A percentile compares a stretch with the other conserved stretches of the same genome.
Evolutionary conservation across 2,888 invertebrate species (phyloP).

Genomic region (Fissipunctia ypsillon): DNA sequence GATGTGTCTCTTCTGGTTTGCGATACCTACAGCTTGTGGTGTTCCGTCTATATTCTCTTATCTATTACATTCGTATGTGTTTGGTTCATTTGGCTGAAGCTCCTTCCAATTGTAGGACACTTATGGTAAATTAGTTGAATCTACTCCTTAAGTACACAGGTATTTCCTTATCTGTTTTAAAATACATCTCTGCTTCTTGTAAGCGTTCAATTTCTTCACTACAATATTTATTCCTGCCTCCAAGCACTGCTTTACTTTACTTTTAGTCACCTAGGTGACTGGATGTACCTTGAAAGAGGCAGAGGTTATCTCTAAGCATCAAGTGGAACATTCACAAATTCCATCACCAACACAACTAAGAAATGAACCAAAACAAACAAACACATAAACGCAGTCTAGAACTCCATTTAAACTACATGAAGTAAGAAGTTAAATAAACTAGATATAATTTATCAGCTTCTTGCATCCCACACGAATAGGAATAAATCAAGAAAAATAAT

Average conservation of each 20-base stretch:
- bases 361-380: slow-evolving; percentile 31
- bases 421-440: slow-evolving; percentile 45
- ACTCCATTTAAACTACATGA: slow-evolving; percentile 40
- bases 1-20: not conserved
- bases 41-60: not conserved
- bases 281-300: not conserved
- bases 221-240: not conserved
- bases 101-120: no score
- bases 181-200: no score
- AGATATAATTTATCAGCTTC: slow-evolving; percentile 40
- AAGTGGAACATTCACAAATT: not conserved
- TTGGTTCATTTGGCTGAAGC: not conserved
- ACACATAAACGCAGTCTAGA: slow-evolving; percentile 32
- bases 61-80: not conserved
- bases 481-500: slow-evolving; percentile 51
- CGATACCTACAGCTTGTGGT: no score
- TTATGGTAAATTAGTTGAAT: not conserved
- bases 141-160: no score
- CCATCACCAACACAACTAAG: not conserved
- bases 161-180: not conserved
- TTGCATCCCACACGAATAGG: not conserved
- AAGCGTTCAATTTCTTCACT: no score
- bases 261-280: no score
- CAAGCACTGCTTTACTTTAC: not conserved
- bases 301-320: not conserved